phyloP scores from a whole-genome alignment of 2,113 vertebrate species.

The Paralichthys olivaceus region DNA sequence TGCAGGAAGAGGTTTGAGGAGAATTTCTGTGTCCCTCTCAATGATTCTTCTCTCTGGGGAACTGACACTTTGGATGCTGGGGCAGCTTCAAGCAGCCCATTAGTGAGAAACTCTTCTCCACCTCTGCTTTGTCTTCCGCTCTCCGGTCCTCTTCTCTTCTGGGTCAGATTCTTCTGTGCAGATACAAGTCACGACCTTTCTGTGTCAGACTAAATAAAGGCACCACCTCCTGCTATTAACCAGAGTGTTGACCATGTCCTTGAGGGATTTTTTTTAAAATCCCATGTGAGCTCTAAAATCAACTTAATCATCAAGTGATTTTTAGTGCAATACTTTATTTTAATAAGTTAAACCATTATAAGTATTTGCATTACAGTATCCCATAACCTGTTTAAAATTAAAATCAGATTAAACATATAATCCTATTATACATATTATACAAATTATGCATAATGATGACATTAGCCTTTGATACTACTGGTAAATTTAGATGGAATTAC shows the following conservation, averaged over 20 bases:
- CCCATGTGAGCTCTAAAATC: conserved; percentile 2
- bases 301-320: conserved; percentile 5
- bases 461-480: no score
- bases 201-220: conserved; percentile 57
- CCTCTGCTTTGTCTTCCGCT: conserved; percentile 44
- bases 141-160: conserved; percentile 24
- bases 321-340: no score
- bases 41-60: conserved; percentile 19
- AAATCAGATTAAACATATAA: no score
- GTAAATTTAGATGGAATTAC: background rate
- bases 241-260: conserved; percentile 31
- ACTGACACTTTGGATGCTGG: conserved; percentile 33
- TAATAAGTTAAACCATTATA: no score
- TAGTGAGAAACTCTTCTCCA: conserved; percentile 59
- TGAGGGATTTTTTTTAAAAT: conserved; percentile 42
- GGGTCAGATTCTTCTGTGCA: conserved; percentile 44
- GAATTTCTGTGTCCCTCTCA: conserved; percentile 3
- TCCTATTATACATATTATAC: no score
- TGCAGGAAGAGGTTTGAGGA: conserved; percentile 10
- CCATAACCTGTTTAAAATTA: no score
- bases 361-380: no score
- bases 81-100: conserved; percentile 71
- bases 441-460: no score
- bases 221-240: conserved; percentile 31
- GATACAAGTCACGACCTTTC: conserved; percentile 38